A percentile compares a stretch with the other conserved stretches of the same genome.
Conservation (phyloP, 1,140 invertebrate species). For the Leptinotarsa defecta region DNA sequence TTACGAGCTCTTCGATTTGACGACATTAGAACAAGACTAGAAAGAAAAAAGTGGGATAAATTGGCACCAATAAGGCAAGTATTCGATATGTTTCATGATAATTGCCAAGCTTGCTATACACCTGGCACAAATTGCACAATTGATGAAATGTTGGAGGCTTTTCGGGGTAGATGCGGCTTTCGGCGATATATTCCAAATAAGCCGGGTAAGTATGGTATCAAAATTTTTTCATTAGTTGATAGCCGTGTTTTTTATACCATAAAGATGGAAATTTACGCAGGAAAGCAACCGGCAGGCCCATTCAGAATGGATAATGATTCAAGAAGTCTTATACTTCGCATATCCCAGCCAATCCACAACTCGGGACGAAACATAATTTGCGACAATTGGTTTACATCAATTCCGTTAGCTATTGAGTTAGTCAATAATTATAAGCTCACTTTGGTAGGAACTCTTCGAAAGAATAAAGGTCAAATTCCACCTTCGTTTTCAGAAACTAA, state of each 20-base stretch:
- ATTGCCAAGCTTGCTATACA: background rate
- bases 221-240: background rate
- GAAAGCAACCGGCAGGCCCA: conserved; percentile 52
- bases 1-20: conserved; percentile 43
- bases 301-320: conserved; percentile 44
- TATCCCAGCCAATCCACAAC: conserved; percentile 28
- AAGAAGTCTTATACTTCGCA: conserved; percentile 47
- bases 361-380: conserved; percentile 27
- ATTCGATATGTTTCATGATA: no score
- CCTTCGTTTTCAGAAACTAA: background rate
- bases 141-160: conserved; percentile 55
- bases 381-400: conserved; percentile 4
- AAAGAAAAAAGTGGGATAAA: conserved; percentile 48
- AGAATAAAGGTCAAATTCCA: conserved; percentile 15
- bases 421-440: conserved; percentile 48
- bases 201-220: conserved; percentile 16
- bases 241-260: conserved; percentile 1
- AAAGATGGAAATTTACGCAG: conserved; percentile 51
- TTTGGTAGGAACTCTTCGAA: background rate
- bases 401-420: background rate
- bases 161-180: conserved; percentile 53
- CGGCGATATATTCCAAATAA: conserved; percentile 44
- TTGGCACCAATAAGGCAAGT: no score
- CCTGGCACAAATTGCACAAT: background rate
- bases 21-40: conserved; percentile 36